Conservation (phyloP, 2,113 vertebrate species). For the Atrichornis clamosus region DNA sequence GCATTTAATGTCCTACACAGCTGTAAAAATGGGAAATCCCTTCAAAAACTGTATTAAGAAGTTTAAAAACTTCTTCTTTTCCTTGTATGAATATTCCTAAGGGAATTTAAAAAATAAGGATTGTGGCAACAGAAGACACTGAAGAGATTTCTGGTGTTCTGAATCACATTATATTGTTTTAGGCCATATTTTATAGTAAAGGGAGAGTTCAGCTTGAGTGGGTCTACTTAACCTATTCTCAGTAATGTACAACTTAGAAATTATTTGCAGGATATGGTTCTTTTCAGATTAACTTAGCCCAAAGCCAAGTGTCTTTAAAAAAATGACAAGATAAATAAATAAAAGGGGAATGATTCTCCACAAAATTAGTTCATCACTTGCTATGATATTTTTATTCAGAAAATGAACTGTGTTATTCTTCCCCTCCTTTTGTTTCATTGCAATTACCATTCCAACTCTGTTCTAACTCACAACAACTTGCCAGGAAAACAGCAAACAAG, state of each 20-base stretch:
- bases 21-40: neutral
- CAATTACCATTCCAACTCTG: neutral
- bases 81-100: neutral
- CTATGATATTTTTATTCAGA: neutral
- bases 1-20: neutral
- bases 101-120: neutral
- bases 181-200: neutral
- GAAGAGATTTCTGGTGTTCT: neutral
- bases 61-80: neutral
- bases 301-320: neutral
- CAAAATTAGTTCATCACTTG: neutral
- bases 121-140: neutral
- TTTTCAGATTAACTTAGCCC: neutral
- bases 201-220: neutral
- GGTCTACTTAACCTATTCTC: neutral
- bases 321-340: neutral
- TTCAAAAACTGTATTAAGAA: neutral
- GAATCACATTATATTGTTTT: neutral
- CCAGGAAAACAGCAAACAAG: neutral
- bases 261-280: neutral
- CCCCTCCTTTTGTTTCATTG: neutral
- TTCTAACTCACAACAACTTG: neutral
- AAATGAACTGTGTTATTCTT: neutral
- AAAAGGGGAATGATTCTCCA: neutral
- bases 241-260: neutral